phyloP scores from a whole-genome alignment of 1,140 invertebrate genomes.

The Aphidius ervi region DNA sequence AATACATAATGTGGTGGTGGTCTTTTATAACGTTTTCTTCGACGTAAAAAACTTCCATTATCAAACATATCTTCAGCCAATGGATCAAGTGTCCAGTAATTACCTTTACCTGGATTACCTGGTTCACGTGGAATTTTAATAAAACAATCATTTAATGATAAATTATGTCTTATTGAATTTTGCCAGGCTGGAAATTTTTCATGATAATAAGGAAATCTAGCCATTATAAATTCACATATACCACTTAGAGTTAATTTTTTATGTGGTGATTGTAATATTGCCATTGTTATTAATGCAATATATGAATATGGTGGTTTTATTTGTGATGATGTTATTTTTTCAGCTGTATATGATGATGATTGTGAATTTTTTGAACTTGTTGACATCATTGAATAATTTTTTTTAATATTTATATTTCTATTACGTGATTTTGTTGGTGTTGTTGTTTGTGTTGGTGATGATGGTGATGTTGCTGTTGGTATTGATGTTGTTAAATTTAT shows the following conservation, averaged over 20 bases:
- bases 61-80: constrained; percentile 99
- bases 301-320: constrained; percentile 98
- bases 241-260: constrained; percentile 95
- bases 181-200: constrained; percentile 96
- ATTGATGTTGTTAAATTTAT: constrained; percentile 11
- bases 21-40: constrained; percentile 93
- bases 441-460: constrained; percentile 9
- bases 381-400: constrained; percentile 42
- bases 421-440: constrained; percentile 8
- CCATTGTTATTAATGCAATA: constrained; percentile 97
- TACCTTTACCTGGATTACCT: constrained; percentile 97
- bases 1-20: constrained; percentile 62
- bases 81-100: constrained; percentile 98
- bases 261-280: constrained; percentile 94
- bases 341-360: constrained; percentile 29
- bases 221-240: constrained; percentile 99
- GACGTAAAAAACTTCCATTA: constrained; percentile 93
- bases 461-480: constrained; percentile 1
- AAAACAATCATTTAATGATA: constrained; percentile 98
- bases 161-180: constrained; percentile 95
- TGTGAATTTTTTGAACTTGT: constrained; percentile 24
- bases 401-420: constrained; percentile 31
- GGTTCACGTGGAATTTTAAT: constrained; percentile 97
- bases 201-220: constrained; percentile 90
- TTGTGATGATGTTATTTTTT: constrained; percentile 51